A percentile compares a stretch with the other conserved stretches of the same genome.
Conservation (phyloP, 2,113 vertebrate species). For the Cettia cetti region DNA sequence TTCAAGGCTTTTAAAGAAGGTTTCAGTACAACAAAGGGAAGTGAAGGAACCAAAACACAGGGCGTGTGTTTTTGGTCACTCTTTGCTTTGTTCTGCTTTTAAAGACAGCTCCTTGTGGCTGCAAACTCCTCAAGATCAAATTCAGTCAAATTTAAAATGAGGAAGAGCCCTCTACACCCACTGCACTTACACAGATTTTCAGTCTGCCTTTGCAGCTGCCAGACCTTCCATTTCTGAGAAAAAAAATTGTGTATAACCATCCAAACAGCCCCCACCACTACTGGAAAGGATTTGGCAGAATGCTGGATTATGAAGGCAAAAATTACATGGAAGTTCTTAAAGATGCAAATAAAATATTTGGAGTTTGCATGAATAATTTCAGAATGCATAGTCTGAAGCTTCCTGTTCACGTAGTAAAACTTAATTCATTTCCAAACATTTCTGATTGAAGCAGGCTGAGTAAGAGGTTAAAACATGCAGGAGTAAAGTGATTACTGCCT, state of each 20-base stretch:
- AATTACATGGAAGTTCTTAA: not conserved
- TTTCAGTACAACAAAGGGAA: not conserved
- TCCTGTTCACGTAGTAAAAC: not conserved
- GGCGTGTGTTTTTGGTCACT: not conserved
- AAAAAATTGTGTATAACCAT: fast-evolving
- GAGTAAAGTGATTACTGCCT: not conserved
- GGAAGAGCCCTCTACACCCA: not conserved
- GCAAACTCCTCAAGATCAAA: not conserved
- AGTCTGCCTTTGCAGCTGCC: not conserved
- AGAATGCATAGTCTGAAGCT: not conserved
- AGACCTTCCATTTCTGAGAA: not conserved
- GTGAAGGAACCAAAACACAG: not conserved
- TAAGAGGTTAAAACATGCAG: not conserved
- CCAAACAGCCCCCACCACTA: not conserved
- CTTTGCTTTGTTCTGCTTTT: not conserved
- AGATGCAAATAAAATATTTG: not conserved
- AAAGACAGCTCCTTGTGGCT: not conserved
- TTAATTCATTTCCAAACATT: not conserved
- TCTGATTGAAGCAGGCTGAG: not conserved
- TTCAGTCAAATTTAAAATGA: not conserved
- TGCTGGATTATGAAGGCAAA: not conserved
- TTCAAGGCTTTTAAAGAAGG: not conserved
- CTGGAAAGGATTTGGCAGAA: not conserved
- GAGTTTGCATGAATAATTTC: not conserved
- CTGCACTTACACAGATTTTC: not conserved